Base-by-base conservation (phyloP, 2,888 invertebrate species). In the Tigriopus californicus region DNA sequence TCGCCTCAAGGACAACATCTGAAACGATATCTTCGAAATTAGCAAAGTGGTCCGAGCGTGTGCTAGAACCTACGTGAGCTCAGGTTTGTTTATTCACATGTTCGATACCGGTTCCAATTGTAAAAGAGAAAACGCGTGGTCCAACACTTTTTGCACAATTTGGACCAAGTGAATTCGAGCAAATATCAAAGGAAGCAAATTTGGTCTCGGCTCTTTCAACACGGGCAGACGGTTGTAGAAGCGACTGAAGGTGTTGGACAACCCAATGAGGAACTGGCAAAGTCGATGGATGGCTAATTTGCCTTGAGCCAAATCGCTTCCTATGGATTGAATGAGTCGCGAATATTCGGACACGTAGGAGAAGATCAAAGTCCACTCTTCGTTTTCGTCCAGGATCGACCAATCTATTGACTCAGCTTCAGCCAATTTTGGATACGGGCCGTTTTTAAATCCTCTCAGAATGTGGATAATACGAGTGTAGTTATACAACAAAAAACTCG, bases 161-260 rank as follows among this genome's bases (percentile, higher is more conserved):
- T 33, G 24, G 13, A 53, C 13, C n/a, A 56, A 42, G 13, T 42
- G 10, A 11, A 56, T 41, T 42, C 56, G 41, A 20, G 56, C 18
- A 42, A 18, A 22, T 20, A 22, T 15, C n/a, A 20, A 18, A 6
- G 56, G 56, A 3, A 42, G 41, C 10, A 42, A 18, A 24, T 53
- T 15, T 20, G 44, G 51, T 20, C 13, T 12, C 12, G 51, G 22
- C 3, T 40, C 52, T 41, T 15, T 52, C 8, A 60, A 25, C 6
- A 60, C 47, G 12, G 44, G 49, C 2, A 55, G 22, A 11, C 60
- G 44, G 25, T 42, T 55, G 55, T 60, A 60, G 60, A 55, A 60
- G n/a, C 60, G 60, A 13, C 51, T 51, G 46, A 60, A 60, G 24
- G 41, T n/a, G 33, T 33, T 22, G 46, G 44, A 46, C 18, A 60